Evolutionary conservation across 2,888 invertebrate genomes (phyloP).

Genomic region (Drosophila nr. perissopoda): DNA sequence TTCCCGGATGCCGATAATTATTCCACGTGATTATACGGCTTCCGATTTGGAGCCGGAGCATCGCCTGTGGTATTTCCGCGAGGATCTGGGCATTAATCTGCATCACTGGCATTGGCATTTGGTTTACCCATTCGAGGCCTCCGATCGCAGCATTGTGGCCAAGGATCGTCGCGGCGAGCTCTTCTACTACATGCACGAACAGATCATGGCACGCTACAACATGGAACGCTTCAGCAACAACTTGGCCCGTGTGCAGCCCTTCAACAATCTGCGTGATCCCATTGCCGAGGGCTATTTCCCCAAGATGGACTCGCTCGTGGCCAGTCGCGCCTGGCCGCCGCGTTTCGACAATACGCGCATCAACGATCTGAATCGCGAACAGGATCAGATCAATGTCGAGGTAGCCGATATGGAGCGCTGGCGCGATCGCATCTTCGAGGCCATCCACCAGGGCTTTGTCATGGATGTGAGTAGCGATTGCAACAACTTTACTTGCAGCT

Average conservation of each 20-base stretch:
- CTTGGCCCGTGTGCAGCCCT: constrained; percentile 87
- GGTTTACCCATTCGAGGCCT: constrained; percentile 91
- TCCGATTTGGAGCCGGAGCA: constrained; percentile 91
- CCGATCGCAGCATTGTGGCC: constrained; percentile 85
- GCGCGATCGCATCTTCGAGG: constrained; percentile 90
- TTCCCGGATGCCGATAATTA: constrained; percentile 87
- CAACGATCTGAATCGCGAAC: constrained; percentile 88
- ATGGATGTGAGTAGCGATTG: constrained; percentile 85
- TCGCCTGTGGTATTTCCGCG: constrained; percentile 86
- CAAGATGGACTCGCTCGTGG: constrained; percentile 91
- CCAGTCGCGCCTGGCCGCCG: constrained; percentile 91
- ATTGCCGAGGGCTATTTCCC: constrained; percentile 93
- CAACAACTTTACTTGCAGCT: fast-evolving
- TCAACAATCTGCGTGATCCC: constrained; percentile 88
- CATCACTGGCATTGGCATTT: constrained; percentile 87
- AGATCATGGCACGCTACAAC: constrained; percentile 88
- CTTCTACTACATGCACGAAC: constrained; percentile 93
- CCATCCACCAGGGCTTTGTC: constrained; percentile 88
- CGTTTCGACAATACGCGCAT: constrained; percentile 87
- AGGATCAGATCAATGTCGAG: constrained; percentile 89
- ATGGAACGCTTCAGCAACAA: constrained; percentile 91
- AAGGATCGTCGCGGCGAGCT: constrained; percentile 92
- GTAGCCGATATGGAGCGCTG: constrained; percentile 90
- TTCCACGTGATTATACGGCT: constrained; percentile 90
- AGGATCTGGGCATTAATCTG: constrained; percentile 86